phyloP scores from a whole-genome alignment of 2,888 invertebrate genomes.

The Latheticus oryzae region DNA sequence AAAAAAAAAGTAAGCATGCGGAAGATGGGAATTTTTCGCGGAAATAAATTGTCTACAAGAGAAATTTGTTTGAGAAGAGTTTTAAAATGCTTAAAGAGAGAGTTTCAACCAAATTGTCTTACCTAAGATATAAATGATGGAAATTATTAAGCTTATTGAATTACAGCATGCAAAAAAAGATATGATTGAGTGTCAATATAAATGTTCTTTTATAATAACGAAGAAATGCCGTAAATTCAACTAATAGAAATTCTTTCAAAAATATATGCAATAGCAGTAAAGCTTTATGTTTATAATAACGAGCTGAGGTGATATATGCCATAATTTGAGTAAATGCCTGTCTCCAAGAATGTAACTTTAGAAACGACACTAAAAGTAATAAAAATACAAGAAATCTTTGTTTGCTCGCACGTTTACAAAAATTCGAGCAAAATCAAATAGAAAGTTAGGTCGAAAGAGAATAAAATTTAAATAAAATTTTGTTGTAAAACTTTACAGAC shows the following conservation, averaged over 20 bases:
- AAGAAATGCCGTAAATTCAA: no score
- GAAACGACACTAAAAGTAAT: no score
- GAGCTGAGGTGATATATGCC: background rate
- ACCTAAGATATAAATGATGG: slow-evolving; percentile 20
- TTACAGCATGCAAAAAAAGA: background rate
- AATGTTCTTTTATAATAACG: no score
- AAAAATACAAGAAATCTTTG: background rate
- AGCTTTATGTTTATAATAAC: slow-evolving; percentile 9
- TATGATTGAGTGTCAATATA: no score
- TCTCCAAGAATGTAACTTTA: slow-evolving; percentile 2
- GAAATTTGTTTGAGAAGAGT: slow-evolving; percentile 33
- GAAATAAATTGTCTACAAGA: slow-evolving; percentile 35
- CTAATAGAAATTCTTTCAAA: no score
- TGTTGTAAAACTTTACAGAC: no score
- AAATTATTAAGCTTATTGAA: background rate
- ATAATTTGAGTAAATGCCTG: background rate
- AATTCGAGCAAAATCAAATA: slow-evolving; percentile 6
- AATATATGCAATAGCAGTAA: slow-evolving; percentile 11
- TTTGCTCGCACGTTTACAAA: slow-evolving; percentile 2
- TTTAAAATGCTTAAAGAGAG: slow-evolving; percentile 36
- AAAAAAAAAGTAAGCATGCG: slow-evolving; percentile 20
- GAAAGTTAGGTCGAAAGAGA: background rate
- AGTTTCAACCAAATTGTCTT: slow-evolving; percentile 35
- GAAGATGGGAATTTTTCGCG: slow-evolving; percentile 23
- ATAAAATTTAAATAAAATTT: slow-evolving; percentile 6